Evolutionary conservation across 1,140 invertebrate genomes (phyloP).

Genomic region (Bombyx mandarina): DNA sequence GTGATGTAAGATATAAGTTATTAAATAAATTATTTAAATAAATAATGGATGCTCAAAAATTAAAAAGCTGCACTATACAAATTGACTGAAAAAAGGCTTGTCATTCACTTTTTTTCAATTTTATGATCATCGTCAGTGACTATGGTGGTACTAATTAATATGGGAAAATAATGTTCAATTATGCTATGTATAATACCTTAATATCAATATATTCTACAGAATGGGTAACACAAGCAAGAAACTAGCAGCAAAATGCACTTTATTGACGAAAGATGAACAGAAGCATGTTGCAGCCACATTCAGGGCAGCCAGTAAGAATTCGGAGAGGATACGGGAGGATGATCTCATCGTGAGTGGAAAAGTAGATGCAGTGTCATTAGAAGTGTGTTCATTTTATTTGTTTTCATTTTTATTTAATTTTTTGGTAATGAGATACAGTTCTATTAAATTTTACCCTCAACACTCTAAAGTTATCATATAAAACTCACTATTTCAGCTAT

Average conservation of each 20-base stretch:
- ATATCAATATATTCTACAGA: slow-evolving; percentile 21
- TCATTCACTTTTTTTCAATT: too few relatives aligned
- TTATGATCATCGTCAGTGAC: background rate
- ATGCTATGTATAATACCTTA: background rate
- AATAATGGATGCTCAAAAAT: too few relatives aligned
- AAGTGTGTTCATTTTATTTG: slow-evolving; percentile 63
- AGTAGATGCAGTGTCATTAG: slow-evolving; percentile 58
- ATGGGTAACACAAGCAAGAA: slow-evolving; percentile 75
- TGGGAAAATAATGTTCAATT: too few relatives aligned
- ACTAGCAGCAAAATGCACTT: slow-evolving; percentile 73
- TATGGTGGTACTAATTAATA: too few relatives aligned
- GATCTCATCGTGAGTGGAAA: slow-evolving; percentile 74
- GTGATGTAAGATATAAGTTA: too few relatives aligned
- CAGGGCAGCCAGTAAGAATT: slow-evolving; percentile 73
- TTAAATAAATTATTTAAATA: too few relatives aligned
- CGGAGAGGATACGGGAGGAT: slow-evolving; percentile 73
- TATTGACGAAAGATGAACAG: slow-evolving; percentile 74
- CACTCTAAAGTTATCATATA: too few relatives aligned
- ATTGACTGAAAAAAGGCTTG: too few relatives aligned
- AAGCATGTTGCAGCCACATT: slow-evolving; percentile 73
- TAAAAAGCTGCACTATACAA: too few relatives aligned
- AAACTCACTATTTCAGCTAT: too few relatives aligned
- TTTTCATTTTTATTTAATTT: slow-evolving; percentile 12
- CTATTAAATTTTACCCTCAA: too few relatives aligned
- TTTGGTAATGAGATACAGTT: background rate